phyloP scores from a whole-genome alignment of 2,888 invertebrate genomes.

The Auanema sp. region DNA sequence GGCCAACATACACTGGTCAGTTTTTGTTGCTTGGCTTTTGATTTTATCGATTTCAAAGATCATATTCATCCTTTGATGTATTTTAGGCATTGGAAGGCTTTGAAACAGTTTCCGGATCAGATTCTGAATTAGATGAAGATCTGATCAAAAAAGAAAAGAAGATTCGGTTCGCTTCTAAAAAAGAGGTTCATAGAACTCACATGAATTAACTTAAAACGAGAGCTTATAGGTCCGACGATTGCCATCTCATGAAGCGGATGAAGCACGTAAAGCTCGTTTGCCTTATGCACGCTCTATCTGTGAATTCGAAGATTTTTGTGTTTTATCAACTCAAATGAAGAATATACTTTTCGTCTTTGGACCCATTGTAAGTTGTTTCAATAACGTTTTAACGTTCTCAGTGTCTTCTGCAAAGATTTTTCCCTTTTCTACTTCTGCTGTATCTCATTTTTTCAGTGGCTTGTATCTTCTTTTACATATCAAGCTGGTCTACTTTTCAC shows the following conservation, averaged over 20 bases:
- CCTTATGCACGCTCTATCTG: conserved; percentile 74
- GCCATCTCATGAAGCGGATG: conserved; percentile 74
- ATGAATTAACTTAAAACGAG: not conserved
- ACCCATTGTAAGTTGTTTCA: conserved; percentile 47
- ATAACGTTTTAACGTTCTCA: not conserved
- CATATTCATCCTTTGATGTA: not conserved
- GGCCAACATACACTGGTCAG: conserved; percentile 25
- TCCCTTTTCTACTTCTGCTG: no score
- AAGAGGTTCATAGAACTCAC: conserved; percentile 24
- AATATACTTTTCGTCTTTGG: conserved; percentile 55
- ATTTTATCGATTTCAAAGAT: not conserved
- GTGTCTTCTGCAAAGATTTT: no score
- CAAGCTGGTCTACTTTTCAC: conserved; percentile 84
- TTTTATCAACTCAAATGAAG: conserved; percentile 34
- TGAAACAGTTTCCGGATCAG: conserved; percentile 32
- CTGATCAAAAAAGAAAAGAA: conserved; percentile 15
- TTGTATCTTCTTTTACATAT: conserved; percentile 87
- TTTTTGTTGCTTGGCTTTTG: conserved; percentile 1
- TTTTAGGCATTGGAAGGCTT: conserved; percentile 40
- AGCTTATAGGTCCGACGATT: conserved; percentile 67
- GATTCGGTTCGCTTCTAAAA: conserved; percentile 34
- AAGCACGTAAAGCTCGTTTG: conserved; percentile 85
- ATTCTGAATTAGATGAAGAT: conserved; percentile 36
- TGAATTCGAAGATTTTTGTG: conserved; percentile 23
- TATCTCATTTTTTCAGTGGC: conserved; percentile 77